phyloP scores from a whole-genome alignment of 1,140 invertebrate genomes.

The Carposina sasakii region DNA sequence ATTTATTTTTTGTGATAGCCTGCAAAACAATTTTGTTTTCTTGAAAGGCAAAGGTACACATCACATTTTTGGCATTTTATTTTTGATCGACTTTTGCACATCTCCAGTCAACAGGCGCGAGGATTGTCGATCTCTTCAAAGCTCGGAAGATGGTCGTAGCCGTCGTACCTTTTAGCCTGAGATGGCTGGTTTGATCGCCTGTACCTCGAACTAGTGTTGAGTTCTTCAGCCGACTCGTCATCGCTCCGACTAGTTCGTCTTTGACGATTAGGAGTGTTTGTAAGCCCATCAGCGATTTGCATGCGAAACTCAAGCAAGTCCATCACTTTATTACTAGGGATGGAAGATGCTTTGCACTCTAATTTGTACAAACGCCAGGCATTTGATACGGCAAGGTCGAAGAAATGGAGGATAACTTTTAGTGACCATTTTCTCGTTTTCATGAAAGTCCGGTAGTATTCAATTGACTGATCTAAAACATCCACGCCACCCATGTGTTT shows the following conservation, averaged over 20 bases:
- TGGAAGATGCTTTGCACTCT: neutral
- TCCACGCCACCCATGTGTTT: conserved; percentile 9
- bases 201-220: neutral
- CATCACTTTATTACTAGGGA: neutral
- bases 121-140: conserved; percentile 15
- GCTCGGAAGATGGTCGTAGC: conserved; percentile 11
- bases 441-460: conserved; percentile 11
- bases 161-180: conserved; percentile 12
- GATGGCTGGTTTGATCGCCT: neutral
- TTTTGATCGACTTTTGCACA: conserved; percentile 4
- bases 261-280: neutral
- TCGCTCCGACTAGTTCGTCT: neutral
- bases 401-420: conserved; percentile 13
- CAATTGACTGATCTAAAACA: conserved; percentile 2
- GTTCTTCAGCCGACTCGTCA: neutral
- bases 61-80: conserved; percentile 3
- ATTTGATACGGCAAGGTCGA: conserved; percentile 9
- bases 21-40: conserved; percentile 19
- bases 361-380: conserved; percentile 5
- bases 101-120: conserved; percentile 11
- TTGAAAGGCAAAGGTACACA: conserved; percentile 4
- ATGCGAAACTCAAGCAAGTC: conserved; percentile 9
- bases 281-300: conserved; percentile 6
- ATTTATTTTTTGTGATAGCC: neutral
- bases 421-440: conserved; percentile 15